Base-by-base conservation (phyloP, 64 coral and sea anemone genomes). In the Pachyseris speciosa region DNA sequence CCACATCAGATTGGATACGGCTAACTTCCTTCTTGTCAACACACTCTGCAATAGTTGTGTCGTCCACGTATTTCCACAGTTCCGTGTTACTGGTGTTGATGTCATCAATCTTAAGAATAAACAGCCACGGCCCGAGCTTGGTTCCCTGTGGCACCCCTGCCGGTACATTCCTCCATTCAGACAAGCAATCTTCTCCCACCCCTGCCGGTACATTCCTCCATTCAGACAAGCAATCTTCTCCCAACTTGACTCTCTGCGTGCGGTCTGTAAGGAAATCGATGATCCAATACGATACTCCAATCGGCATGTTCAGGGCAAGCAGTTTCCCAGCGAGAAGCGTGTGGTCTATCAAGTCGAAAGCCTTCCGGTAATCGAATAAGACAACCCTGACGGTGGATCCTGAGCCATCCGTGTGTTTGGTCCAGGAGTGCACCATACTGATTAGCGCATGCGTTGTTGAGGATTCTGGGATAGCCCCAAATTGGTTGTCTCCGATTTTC, bases 81-180 rank as follows among this genome's bases (percentile, higher is more conserved):
- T 64, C 61, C 2, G 61, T 64, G n/a, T 64, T 64, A 69, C 67
- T 69, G 67, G 67, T 69, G 67, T 69, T 69, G 67, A 69, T 69
- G 67, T 69, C 67, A 69, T 69, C 67, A 69, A 69, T 69, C 67
- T 37, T 69, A 34, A 75, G 72, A 75, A 49, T 75, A 50, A 75
- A 75, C 72, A 75, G 72, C 72, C 72, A 75, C 40, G 72, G 72
- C 41, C 72, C 40, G 72, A 75, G 72, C 72, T 75, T 75, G 72
- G 72, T 75, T 75, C 72, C 72, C 72, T 75, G 27, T 28, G 40
- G 72, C 72, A 75, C 72, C 72, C 25, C 41, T 75, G 72, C 72
- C 37, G 72, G 72, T 75, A 75, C 40, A 12, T 75, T 75, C 42
- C 72, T 75, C 72, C 72, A 75, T 75, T 75, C 42, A 47, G n/a